A percentile compares a stretch with the other conserved stretches of the same genome.
Evolutionary conservation across 1,140 invertebrate genomes (phyloP).

Genomic region (Propsilocerus akamusi): DNA sequence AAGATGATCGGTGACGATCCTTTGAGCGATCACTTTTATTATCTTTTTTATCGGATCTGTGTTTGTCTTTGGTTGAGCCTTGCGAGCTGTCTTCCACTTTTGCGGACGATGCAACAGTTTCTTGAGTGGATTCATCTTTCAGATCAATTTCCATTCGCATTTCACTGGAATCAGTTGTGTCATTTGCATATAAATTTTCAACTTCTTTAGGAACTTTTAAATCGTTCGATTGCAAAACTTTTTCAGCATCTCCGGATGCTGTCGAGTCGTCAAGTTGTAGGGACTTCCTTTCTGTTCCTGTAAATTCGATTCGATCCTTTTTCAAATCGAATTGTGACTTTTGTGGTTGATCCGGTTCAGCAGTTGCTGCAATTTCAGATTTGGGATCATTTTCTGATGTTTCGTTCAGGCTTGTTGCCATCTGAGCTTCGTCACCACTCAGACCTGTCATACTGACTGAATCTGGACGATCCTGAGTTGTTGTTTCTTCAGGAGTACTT

Average conservation of each 20-base stretch:
- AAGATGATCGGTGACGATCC: neutral
- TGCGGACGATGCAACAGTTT: neutral
- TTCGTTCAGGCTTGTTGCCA: conserved; percentile 21
- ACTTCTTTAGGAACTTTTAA: neutral
- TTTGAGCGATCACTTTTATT: conserved; percentile 9
- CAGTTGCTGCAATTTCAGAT: neutral
- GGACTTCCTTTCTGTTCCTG: conserved; percentile 9
- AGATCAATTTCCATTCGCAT: conserved; percentile 5
- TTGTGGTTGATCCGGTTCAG: conserved; percentile 4
- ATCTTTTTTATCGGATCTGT: conserved; percentile 10
- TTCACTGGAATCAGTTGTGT: conserved; percentile 4
- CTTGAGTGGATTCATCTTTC: neutral
- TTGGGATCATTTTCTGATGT: conserved; percentile 11
- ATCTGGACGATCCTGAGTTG: conserved; percentile 5
- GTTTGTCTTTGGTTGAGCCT: neutral
- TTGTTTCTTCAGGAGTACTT: conserved; percentile 21
- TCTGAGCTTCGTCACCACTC: conserved; percentile 15
- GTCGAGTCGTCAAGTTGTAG: neutral
- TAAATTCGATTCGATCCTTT: conserved; percentile 22
- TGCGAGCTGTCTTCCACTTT: neutral
- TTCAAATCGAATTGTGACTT: conserved; percentile 22
- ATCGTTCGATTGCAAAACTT: neutral
- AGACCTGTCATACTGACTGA: neutral
- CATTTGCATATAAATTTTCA: neutral
- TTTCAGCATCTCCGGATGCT: neutral